Base-by-base conservation (phyloP, 2,888 invertebrate species). In the Nemurella pictetii region DNA sequence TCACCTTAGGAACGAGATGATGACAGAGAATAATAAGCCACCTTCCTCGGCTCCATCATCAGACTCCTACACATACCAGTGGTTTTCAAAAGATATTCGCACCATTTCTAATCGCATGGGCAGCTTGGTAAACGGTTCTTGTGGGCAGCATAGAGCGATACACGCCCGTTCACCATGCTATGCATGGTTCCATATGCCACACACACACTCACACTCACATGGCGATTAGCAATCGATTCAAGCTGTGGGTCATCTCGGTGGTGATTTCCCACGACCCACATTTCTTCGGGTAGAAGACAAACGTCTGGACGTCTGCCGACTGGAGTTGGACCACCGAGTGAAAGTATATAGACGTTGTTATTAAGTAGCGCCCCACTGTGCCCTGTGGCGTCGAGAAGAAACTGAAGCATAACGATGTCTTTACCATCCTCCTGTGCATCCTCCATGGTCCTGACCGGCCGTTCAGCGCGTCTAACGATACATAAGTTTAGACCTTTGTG, bases 181-280 rank as follows among this genome's bases (percentile, higher is more conserved):
- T 55, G 55, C 55, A 3, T 55, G 55, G 5, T 20, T 20, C 55
- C 55, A 55, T 55, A 55, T 55, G 55, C 55, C 75, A 4, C 75
- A 75, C 75, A 75, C 27, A 25, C 27, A 78, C 29, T 20, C 78
- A 20, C 74, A 74, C 26, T n/a, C 74, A 74, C 74, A 20, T 55
- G 9, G 74, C 4, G 74, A 15, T 30, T 30, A 30, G 30, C 9
- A 75, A 75, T 55, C 55, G 55, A 55, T 55, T 55, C n/a, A 78
- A n/a, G 27, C 78, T n/a, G 27, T 78, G 78, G 78, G 29, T 30
- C 78, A 78, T 1, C 78, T 29, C 30, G 78, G 78, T 29, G 20
- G 29, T 27, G 30, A 78, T 27, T 78, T 78, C 78, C 78, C 78
- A 78, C 78, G 78, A 78, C 29, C 78, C 28, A 75, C 75, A 75